Evolutionary conservation across 2,888 invertebrate genomes (phyloP), one percentile per base, ranked within the genome.

Genomic region (Chrysopilus asiliformis): DNA sequence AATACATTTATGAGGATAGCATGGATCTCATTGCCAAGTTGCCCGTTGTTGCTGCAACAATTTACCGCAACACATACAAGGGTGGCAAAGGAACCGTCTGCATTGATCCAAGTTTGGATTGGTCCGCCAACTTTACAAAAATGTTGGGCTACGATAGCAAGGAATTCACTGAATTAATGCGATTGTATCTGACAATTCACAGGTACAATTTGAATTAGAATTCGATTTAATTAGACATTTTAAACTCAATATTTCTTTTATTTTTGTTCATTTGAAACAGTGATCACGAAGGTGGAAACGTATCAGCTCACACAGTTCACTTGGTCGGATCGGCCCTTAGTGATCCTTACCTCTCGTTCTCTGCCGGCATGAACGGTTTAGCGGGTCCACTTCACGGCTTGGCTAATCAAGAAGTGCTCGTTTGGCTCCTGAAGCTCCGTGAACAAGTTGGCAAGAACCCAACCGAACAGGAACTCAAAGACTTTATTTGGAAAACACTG

Each of bases 401-500:
- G 34, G 89, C 89, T 44, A 90, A 89, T 60, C 89, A 90, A 68
- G 85, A 84, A 71, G 93, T 94, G 40, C 72, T 98, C 42, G 69
- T 94, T 10, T 99, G 95, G 90, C 60, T 98, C 50, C 79, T 84
- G 55, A 94, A 93, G 61, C 68, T 97, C 20, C 81, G 83, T 47
- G 70, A 79, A 51, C 80, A 87, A 56, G 72, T 97, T 33, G 89
- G 89, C 35, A 79, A 83, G 51, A 79, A 76, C 55, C 80, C 84
- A 44, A 78, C 84, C 12, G 91, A 95, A 60, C 85, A 94, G 0
- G 76, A 90, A 51, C 71, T 99, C 37, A 90, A 89, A 63, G 91
- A 95, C 34, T 97, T 93, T 68, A 87, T 98, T 57, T 90, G 91
- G 90, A 93, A 90, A 65, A 95, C 94, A 2, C 66, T 89, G 36